Evolutionary conservation across 1,140 invertebrate species (phyloP), one percentile per base, ranked within the genome.

Genomic region (Saxidomus purpurata): DNA sequence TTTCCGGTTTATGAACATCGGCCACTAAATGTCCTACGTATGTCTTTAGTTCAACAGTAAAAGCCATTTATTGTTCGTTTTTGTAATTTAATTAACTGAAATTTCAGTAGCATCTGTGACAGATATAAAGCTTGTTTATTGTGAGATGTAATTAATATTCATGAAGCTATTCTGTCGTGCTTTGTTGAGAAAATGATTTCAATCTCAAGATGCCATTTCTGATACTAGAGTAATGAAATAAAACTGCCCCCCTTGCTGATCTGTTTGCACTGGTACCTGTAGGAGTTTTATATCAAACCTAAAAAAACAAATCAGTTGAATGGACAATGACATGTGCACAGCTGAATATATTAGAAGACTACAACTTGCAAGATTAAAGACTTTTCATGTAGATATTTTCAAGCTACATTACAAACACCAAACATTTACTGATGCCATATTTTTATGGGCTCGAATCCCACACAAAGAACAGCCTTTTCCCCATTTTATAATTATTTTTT

Each of bases 101-200:
- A 79, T 52, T 79, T 79, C 28, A 79, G 76, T 17, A 36, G 47
- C 15, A 55, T 79, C 49, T 79, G 76, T 79, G 43, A 55, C 76
- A 52, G 36, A 11, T 52, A 40, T 38, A 2, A n/a, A 38, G 47
- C 47, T 55, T 49, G 76, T 79, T 52, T 55, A 52, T 79, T 79
- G 76, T 79, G 25, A 43, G 47, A 2, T 28, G 31, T 79, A 79
- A 79, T 79, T 79, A 79, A 79, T 59, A 79, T 79, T 79, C 76
- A 79, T 79, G 76, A 79, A 79, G 43, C 9, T 17, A 17, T 79
- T 79, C 47, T n/a, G 31, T 31, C 28, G 2, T 3, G 9, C 40
- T 28, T 77, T 49, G 74, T 77, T 49, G 13, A 15, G 15, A 43
- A 49, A 13, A 49, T 77, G 40, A 77, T 25, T 31, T 49, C 2